Conservation (phyloP, 2,888 invertebrate genomes). For the Lasius fuliginosus region DNA sequence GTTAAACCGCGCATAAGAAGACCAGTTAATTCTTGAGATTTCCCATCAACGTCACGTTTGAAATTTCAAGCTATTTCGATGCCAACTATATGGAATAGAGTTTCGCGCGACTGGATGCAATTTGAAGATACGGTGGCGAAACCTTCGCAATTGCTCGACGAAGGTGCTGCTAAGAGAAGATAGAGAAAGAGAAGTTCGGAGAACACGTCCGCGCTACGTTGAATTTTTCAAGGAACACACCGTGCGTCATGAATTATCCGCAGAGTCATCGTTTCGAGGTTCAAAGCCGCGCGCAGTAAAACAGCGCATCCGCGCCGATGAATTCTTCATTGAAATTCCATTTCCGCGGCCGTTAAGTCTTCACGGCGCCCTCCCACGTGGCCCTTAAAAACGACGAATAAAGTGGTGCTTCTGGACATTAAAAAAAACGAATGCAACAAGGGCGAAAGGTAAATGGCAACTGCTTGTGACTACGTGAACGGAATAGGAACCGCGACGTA, state of each 20-base stretch:
- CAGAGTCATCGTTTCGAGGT: constrained; percentile 49
- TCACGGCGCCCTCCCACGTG: constrained; percentile 63
- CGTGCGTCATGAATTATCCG: constrained; percentile 54
- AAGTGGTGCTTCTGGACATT: constrained; percentile 64
- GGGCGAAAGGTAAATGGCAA: constrained; percentile 67
- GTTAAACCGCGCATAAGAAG: background rate
- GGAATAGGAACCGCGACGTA: constrained; percentile 59
- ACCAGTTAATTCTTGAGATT: background rate
- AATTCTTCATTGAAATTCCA: constrained; percentile 71
- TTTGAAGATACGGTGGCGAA: constrained; percentile 10
- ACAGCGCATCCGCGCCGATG: constrained; percentile 60
- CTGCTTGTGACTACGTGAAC: constrained; percentile 67
- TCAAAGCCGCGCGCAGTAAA: constrained; percentile 60
- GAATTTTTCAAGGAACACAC: constrained; percentile 52
- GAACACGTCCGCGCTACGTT: constrained; percentile 44
- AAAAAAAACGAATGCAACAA: constrained; percentile 68
- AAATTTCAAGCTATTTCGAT: background rate
- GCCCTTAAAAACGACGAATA: constrained; percentile 66
- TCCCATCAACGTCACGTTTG: background rate
- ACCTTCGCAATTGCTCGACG: constrained; percentile 24
- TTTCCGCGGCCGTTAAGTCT: constrained; percentile 68
- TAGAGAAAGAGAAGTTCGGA: constrained; percentile 32
- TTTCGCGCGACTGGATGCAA: constrained; percentile 5
- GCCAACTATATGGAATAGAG: background rate
- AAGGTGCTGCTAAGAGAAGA: constrained; percentile 11